These are phyloP conservation scores for Urophycis tenuis DNA, from an alignment of 2,797 vertebrate species.

Conservation along the genomic window DNA sequence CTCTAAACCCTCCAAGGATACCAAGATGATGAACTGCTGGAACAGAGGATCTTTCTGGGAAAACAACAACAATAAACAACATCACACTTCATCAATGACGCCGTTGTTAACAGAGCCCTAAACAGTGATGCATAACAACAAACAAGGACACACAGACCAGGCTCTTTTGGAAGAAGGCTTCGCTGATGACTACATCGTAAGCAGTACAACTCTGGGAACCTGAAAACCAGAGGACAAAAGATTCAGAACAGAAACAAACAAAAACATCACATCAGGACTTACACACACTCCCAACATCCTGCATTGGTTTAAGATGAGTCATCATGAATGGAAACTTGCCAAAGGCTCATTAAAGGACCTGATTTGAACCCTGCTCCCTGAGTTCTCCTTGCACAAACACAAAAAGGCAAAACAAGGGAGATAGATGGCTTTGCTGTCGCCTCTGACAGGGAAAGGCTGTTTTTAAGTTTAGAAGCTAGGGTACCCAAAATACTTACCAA, in stretches of 20 bases:
- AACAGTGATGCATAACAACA: neutral
- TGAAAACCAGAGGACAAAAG: constrained; percentile 25
- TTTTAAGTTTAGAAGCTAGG: too few relatives aligned
- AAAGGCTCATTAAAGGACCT: too few relatives aligned
- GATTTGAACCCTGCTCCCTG: neutral
- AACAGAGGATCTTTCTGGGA: constrained; percentile 71
- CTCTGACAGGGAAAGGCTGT: too few relatives aligned
- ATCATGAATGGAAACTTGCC: too few relatives aligned
- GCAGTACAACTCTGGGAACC: constrained; percentile 79
- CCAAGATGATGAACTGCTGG: constrained; percentile 80
- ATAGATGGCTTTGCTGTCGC: too few relatives aligned
- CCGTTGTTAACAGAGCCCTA: neutral
- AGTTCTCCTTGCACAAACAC: neutral
- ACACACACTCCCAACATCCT: too few relatives aligned
- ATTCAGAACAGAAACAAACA: neutral
- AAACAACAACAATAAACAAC: constrained; percentile 27
- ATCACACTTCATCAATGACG: neutral
- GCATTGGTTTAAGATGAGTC: neutral
- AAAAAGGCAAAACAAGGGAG: neutral
- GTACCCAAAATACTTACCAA: too few relatives aligned
- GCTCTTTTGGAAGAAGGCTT: constrained; percentile 78
- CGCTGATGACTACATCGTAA: constrained; percentile 83
- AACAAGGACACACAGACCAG: constrained; percentile 62
- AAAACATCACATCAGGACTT: too few relatives aligned
- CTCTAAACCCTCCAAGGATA: constrained; percentile 82